Base-by-base conservation (phyloP, 2,888 invertebrate species). In the Leptinotarsa juncta region DNA sequence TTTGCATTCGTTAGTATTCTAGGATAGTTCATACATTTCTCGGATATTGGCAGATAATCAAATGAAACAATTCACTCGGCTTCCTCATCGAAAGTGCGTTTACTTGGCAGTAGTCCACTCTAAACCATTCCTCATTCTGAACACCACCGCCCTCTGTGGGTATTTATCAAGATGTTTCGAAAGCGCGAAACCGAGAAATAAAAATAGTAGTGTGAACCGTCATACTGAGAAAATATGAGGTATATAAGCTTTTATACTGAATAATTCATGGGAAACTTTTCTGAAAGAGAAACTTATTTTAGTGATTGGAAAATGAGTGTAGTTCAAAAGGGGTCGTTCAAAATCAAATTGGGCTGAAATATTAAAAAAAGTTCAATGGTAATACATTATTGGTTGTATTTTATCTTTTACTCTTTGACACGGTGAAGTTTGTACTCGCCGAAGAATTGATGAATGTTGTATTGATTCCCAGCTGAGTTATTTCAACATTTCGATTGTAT, bases 101-200 rank as follows among this genome's bases (percentile, higher is more conserved):
- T 1, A 62, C 62, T 62, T 62, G 62, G 62, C 62, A 62, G 16
- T n/a, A 62, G 62, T 62, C 42, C 26, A 26, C 32, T 32, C n/a
- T 42, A 18, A 16, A n/a, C 42, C 62, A 62, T 62, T 42, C 3
- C 32, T 62, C 16, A 62, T 62, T 62, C 62, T n/a, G 62, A 62
- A 42, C 42, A n/a, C 62, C 3, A 42, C 62, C 23, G 15, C 32
- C 26, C 26, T 4, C 16, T 16, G 32, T 32, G 15, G 10, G n/a
- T 62, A 62, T 62, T 62, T 62, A 62, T 62, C 62, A 62, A 62
- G 62, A 62, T n/a, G 10, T 32, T 62, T 42, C 32, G 42, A 32
- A n/a, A 62, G 62, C 62, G 32, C 26, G 62, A 62, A 57, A 62
- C 62, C 62, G 0, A 10, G 62, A 32, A 62, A 26, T 62, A 62